Base-by-base conservation (phyloP, 2,888 invertebrate species). In the Anthrax anthrax region DNA sequence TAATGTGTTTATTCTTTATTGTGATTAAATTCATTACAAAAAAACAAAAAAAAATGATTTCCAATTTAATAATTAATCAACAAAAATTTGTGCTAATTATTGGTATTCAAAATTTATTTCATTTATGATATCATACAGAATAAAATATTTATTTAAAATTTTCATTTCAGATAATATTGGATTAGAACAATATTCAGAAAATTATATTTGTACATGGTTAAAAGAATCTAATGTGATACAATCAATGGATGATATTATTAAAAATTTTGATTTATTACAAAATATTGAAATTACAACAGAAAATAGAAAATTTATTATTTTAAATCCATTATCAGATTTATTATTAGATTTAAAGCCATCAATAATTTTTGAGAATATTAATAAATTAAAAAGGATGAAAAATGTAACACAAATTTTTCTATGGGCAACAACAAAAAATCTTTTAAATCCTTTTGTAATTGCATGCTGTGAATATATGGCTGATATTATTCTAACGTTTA, bases 391-490 rank as follows among this genome's bases (percentile, higher is more conserved):
- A 18, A 54, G 55, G 3, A 56, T 52, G 18, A 51, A 57, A 13
- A 50, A 57, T 17, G 56, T 64, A 5, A 59, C 59, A 44, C 63
- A 67, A 5, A 50, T 59, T 2, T 67, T 64, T 43, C 42, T 66
- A 2, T 68, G 69, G 67, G 58, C 60, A 2, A 60, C 66, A 0
- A 56, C 56, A 0, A 51, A 57, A 4, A 55, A 62, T 48, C 53
- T 58, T 3, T 55, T 57, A 18, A 50, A 54, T 10, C 54, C 59
- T 37, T 66, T 62, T 47, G 53, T 66, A 2, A 39, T 65, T 3
- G 58, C 62, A 3, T 65, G 60, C 13, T 60, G 61, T 39, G 64
- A 67, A 47, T 61, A 67, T 48, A 56, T 68, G 53, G 58, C 68
- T 0, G 63, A 69, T 42, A 29, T 61, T 36, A 56, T 67, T 16